Evolutionary conservation across 2,113 vertebrate genomes (phyloP), one percentile per base, ranked within the genome.

Genomic region (Gambusia holbrooki): DNA sequence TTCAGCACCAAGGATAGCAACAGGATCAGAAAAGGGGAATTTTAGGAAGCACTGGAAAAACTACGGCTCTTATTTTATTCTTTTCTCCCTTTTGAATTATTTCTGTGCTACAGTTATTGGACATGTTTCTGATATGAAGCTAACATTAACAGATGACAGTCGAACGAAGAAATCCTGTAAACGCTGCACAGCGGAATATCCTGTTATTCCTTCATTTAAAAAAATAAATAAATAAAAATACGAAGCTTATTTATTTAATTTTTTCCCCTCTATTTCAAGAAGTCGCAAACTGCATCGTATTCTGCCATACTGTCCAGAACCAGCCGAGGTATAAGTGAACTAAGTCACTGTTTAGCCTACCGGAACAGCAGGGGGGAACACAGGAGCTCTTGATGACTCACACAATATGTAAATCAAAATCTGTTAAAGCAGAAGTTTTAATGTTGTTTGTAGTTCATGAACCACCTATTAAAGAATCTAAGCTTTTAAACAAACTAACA

Each of bases 1-100:
- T 91, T 94, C 95, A 95, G 94, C 89, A 96, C 95, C 94, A 86
- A 63, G 92, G 95, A 95, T 94, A 95, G 95, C 93, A 93, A 76
- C 83, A 27, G 29, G 3, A 11, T 37, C 35, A 37, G 35, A 37
- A 37, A 11, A 37, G 3, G 8, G 33, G 15, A 32, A 29, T 62
- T 42, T 45, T 6, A 1, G 32, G 25, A 60, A 19, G 12, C 22
- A n/a, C 5, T n/a, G 22, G 0, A 9, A 11, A 58, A 58, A n/a
- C 19, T 10, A n/a, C 7, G 5, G 22, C 25, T 58, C 4, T 48
- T 19, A 48, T 48, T 15, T 45, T 42, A 14, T 42, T 15, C 7
- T 19, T 45, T 8, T 2, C 1, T 5, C 3, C 14, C 17, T 48
- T 22, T 25, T 54, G 17, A 54, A 54, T 58, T 58, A 25, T 58